Conservation (phyloP, 2,888 invertebrate genomes). For the Drosophila fulvimacula region DNA sequence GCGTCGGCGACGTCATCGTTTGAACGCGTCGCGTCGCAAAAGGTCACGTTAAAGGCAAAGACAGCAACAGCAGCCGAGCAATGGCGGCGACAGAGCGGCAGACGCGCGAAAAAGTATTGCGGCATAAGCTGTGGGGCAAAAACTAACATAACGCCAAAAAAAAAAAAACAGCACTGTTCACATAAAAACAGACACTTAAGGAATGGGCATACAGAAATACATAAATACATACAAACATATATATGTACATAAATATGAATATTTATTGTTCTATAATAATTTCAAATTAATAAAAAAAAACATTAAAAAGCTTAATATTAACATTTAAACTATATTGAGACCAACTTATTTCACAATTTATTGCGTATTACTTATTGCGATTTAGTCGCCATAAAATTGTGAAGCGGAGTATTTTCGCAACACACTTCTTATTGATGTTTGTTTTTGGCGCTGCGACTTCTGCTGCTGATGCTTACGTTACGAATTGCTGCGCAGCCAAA, state of each 20-base stretch:
- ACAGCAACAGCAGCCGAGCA: constrained; percentile 18
- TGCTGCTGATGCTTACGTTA: constrained; percentile 37
- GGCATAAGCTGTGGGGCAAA: constrained; percentile 48
- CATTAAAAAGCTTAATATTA: neutral
- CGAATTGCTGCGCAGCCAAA: constrained; percentile 52
- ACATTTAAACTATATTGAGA: neutral
- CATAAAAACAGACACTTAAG: constrained; percentile 7
- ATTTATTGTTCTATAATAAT: neutral
- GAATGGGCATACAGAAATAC: neutral
- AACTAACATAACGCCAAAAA: constrained; percentile 41
- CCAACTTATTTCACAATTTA: neutral
- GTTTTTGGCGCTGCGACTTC: constrained; percentile 40
- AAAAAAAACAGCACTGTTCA: constrained; percentile 21
- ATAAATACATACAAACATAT: neutral
- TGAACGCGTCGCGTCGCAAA: constrained; percentile 54
- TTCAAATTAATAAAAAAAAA: neutral
- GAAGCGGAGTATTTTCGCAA: constrained; percentile 43
- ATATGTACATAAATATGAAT: neutral
- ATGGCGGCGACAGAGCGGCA: constrained; percentile 34
- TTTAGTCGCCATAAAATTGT: constrained; percentile 13
- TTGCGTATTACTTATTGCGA: too few relatives aligned
- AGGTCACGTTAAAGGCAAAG: constrained; percentile 74
- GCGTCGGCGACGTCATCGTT: constrained; percentile 65
- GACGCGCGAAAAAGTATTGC: constrained; percentile 50
- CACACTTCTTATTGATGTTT: constrained; percentile 70